Conservation (phyloP, 2,797 vertebrate species). For the Pteronotus mesoamericanus region DNA sequence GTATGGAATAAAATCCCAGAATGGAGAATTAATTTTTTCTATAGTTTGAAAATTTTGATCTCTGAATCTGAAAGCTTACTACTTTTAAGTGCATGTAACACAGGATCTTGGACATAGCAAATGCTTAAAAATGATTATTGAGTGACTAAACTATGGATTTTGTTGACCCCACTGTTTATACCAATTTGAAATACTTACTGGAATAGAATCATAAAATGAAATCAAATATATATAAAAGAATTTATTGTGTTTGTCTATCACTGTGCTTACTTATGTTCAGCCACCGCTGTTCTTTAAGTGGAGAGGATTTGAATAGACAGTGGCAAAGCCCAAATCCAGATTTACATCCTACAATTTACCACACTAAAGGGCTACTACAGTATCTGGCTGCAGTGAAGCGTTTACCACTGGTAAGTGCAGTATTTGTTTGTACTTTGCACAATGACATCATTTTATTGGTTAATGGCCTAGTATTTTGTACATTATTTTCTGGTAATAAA, state of each 20-base stretch:
- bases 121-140: neutral
- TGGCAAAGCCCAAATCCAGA: constrained; percentile 96
- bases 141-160: neutral
- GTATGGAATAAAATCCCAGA: neutral
- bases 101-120: neutral
- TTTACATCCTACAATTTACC: constrained; percentile 98
- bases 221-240: neutral
- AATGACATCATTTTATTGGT: neutral
- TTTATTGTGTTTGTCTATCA: constrained; percentile 10
- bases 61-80: neutral
- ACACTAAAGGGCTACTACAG: constrained; percentile 96
- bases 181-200: constrained; percentile 2
- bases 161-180: neutral
- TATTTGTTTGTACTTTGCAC: neutral
- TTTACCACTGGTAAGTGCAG: constrained; percentile 90
- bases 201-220: neutral
- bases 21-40: constrained; percentile 14
- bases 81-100: neutral
- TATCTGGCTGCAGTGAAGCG: constrained; percentile 94
- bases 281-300: constrained; percentile 98
- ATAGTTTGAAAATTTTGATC: neutral
- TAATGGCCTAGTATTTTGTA: neutral
- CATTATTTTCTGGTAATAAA: constrained; percentile 9
- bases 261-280: constrained; percentile 81
- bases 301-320: constrained; percentile 98